A percentile compares a stretch with the other conserved stretches of the same genome.
Conservation (phyloP, 1,140 invertebrate genomes). For the Diprion similis region DNA sequence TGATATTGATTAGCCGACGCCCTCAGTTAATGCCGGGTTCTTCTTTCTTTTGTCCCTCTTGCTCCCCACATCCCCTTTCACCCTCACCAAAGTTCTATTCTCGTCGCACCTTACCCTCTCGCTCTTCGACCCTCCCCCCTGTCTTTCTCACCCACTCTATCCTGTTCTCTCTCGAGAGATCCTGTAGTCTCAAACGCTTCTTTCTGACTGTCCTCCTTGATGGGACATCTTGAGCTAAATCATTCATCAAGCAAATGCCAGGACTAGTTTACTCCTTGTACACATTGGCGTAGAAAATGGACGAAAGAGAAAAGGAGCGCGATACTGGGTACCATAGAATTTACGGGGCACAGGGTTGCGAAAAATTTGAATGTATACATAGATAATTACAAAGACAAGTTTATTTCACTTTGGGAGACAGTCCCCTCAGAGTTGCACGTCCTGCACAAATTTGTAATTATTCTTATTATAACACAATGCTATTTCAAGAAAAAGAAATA, state of each 20-base stretch:
- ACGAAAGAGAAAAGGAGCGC: not conserved
- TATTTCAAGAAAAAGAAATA: no score
- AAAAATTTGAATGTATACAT: not conserved
- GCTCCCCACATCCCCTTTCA: conserved; percentile 30
- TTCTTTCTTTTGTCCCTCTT: conserved; percentile 42
- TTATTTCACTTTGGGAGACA: not conserved
- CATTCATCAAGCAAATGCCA: conserved; percentile 51
- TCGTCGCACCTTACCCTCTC: conserved; percentile 16
- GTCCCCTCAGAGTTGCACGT: no score
- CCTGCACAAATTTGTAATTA: no score
- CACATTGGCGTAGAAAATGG: not conserved
- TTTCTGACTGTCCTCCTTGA: conserved; percentile 8
- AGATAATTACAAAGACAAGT: not conserved
- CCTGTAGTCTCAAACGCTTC: conserved; percentile 3
- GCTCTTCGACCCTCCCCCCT: conserved; percentile 5
- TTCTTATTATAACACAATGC: no score
- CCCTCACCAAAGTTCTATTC: conserved; percentile 7
- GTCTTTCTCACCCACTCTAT: conserved; percentile 18
- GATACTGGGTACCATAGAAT: not conserved
- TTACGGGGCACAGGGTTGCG: not conserved
- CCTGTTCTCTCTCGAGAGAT: conserved; percentile 18
- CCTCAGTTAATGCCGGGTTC: conserved; percentile 58
- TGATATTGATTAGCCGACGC: conserved; percentile 63
- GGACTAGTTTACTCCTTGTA: no score
- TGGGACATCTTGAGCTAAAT: conserved; percentile 37